Evolutionary conservation across 23 tunicate species (phyloP), one percentile per base, ranked within the genome.

Genomic region (Corella eumyota): DNA sequence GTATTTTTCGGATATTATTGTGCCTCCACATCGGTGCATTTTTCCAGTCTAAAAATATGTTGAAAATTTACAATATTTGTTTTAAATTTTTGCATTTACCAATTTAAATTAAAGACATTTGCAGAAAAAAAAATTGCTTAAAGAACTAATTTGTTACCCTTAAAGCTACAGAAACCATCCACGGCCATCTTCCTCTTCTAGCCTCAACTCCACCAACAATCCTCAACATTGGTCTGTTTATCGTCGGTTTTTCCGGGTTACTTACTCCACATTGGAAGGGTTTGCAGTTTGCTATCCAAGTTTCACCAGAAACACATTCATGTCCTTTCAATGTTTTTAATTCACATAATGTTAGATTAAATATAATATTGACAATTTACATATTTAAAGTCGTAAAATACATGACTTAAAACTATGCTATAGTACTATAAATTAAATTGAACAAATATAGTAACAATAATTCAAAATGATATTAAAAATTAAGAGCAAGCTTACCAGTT

Each of bases 21-120:
- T 88, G 45, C 81, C 96, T 9, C 96, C 96, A 47, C 96, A 88
- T 24, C 30, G 32, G 61, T 79, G 90, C 88, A 34, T 72, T 53
- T 6, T 22, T 34, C 94, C 76, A 30, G 69, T 11, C 7, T n/a
- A n/a, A 23, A 53, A 6, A 53, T 7, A 23, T 9, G n/a, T 6
- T 15, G 48, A 40, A 40, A 9, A 9, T 11, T 40, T 40, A 40
- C n/a, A n/a, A n/a, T n/a, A n/a, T n/a, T n/a, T n/a, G n/a, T n/a
- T n/a, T n/a, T n/a, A n/a, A n/a, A n/a, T n/a, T n/a, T n/a, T n/a
- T n/a, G n/a, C n/a, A n/a, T n/a, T n/a, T n/a, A n/a, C n/a, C n/a
- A n/a, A n/a, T n/a, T n/a, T n/a, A n/a, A n/a, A n/a, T n/a, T n/a
- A n/a, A n/a, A n/a, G n/a, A n/a, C n/a, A n/a, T n/a, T n/a, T n/a